Evolutionary conservation across 2,797 vertebrate species (phyloP), one percentile per base, ranked within the genome.

Genomic region (Notoglanidium macrostoma): DNA sequence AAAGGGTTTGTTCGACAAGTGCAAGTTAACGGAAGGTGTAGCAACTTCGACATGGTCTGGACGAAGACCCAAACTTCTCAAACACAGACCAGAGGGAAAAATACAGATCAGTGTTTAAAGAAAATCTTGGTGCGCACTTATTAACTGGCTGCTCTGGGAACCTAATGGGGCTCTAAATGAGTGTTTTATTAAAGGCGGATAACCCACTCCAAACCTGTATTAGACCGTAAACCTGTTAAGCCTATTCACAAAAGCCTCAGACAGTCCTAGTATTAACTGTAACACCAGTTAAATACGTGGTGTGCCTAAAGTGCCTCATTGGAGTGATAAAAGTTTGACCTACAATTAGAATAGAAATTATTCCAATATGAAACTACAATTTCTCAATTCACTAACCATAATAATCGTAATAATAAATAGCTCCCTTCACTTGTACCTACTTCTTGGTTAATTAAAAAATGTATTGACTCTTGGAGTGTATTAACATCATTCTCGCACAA

Each of bases 141-240:
- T 19, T 78, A 80, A 59, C 23, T 46, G 57, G 57, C 59, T 63
- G 21, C 23, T 14, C 21, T 81, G 2, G 26, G 40, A 65, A 19
- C 23, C 40, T 46, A 81, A 81, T n/a, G 8, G 17, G 26, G 29
- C 26, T 82, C 40, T 65, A 79, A 35, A 23, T 26, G 5, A 78
- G 77, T 79, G 32, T 59, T 79, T 59, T 35, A 57, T 79, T 49
- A 59, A 79, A 79, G 32, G 55, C 19, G 7, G 77, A 82, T 82
- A 46, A 81, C 1, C 14, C 40, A 49, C 59, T 11, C 14, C 40
- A 65, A 49, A 65, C 40, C 23, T 19, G 23, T 49, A 49, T 82
- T 49, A 11, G 23, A 82, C 26, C 10, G 26, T 49, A 82, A 82
- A 46, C 14, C 44, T 81, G 35, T 80, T 81, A 81, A 81, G 14